phyloP scores from a whole-genome alignment of 2,113 vertebrate genomes.

The Silurus asotus region DNA sequence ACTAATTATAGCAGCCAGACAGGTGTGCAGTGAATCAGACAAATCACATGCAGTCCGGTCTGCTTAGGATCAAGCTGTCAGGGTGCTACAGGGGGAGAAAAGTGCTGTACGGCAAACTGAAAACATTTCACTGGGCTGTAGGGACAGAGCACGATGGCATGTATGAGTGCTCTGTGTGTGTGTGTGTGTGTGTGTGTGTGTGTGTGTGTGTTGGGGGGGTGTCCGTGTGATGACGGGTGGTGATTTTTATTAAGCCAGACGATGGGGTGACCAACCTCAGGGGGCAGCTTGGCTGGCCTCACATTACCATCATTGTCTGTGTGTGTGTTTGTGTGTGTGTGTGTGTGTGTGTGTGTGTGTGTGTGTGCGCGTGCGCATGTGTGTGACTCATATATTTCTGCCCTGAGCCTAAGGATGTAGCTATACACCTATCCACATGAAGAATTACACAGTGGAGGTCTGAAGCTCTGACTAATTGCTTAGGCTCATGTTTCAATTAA shows the following conservation, averaged over 20 bases:
- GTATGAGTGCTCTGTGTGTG: constrained; percentile 53
- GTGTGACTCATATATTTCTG: background rate
- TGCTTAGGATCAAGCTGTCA: constrained; percentile 68
- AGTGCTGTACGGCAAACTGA: constrained; percentile 19
- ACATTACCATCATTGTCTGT: constrained; percentile 73
- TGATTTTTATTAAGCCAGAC: constrained; percentile 76
- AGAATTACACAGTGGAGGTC: constrained; percentile 7
- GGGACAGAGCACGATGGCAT: constrained; percentile 66
- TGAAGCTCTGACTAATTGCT: background rate
- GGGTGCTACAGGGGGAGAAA: constrained; percentile 59
- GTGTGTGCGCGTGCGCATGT: background rate
- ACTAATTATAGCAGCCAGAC: constrained; percentile 74
- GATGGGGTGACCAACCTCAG: constrained; percentile 65
- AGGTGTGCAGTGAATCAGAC: constrained; percentile 68
- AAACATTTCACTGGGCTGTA: constrained; percentile 33
- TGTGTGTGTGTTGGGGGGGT: constrained; percentile 60
- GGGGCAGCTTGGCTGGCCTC: constrained; percentile 70
- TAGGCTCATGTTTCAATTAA: background rate
- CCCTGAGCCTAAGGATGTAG: constrained; percentile 29
- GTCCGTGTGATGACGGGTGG: constrained; percentile 67
- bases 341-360: constrained; percentile 7
- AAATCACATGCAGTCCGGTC: constrained; percentile 76
- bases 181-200: constrained; percentile 60
- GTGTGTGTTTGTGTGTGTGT: background rate
- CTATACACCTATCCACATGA: constrained; percentile 10